Conservation (phyloP, 2,113 vertebrate species). For the human (Homo sapiens) region GRCh38 chr1:41952501-41953000, state of each 20-base stretch:
- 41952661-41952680: neutral
- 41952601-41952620: neutral
- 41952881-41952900: neutral
- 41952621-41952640: neutral
- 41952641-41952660: neutral
- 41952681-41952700: neutral
- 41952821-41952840: neutral
- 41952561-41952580: neutral
- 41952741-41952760: neutral
- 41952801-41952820: neutral
- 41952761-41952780: constrained; percentile 4
- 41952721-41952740: neutral
- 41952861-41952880: neutral
- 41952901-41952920: neutral
- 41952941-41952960: neutral
- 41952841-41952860: neutral
- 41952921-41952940: neutral
- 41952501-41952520: neutral
- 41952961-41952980: too few relatives aligned
- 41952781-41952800: neutral
- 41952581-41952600: neutral
- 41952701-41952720: neutral
- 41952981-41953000: neutral
- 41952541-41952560: neutral
- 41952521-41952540: neutral